These are phyloP conservation scores for Tolypeutes matacus DNA, from an alignment of 2,797 vertebrate species.

Conservation along the genomic window DNA sequence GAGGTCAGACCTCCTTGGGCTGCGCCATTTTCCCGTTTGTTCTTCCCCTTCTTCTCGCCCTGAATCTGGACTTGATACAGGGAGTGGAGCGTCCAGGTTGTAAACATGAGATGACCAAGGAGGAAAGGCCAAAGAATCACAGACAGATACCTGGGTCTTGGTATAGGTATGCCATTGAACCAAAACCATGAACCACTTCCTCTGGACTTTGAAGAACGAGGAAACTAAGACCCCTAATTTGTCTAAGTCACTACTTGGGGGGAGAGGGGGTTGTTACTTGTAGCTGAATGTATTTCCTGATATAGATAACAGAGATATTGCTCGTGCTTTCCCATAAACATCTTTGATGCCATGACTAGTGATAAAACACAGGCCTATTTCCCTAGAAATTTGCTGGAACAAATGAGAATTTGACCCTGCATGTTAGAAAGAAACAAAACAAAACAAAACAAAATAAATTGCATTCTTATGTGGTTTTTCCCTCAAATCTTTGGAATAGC, in stretches of 20 bases:
- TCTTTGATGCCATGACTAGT: not conserved
- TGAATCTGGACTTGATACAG: not conserved
- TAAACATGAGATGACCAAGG: not conserved
- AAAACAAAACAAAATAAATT: not conserved
- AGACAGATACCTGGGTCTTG: not conserved
- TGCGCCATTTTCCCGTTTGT: not conserved
- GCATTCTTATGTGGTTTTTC: not conserved
- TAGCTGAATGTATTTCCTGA: not conserved
- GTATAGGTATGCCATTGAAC: not conserved
- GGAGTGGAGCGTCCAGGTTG: not conserved
- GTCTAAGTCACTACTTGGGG: not conserved
- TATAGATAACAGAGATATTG: not conserved
- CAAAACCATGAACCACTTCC: not conserved
- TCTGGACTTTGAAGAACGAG: not conserved
- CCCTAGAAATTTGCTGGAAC: not conserved
- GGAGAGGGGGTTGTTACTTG: not conserved
- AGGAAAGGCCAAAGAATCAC: not conserved
- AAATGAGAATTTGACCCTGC: constrained; percentile 5
- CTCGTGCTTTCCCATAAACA: not conserved
- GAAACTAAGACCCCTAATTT: not conserved
- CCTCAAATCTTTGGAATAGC: constrained; percentile 1
- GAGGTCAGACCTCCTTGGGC: not conserved
- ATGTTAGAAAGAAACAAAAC: not conserved
- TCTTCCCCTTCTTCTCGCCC: not conserved
- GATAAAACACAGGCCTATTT: constrained; percentile 17